A percentile compares a stretch with the other conserved stretches of the same genome.
These are phyloP conservation scores for Rhagium mordax DNA, from an alignment of 2,888 invertebrate genomes.

Conservation along the genomic window DNA sequence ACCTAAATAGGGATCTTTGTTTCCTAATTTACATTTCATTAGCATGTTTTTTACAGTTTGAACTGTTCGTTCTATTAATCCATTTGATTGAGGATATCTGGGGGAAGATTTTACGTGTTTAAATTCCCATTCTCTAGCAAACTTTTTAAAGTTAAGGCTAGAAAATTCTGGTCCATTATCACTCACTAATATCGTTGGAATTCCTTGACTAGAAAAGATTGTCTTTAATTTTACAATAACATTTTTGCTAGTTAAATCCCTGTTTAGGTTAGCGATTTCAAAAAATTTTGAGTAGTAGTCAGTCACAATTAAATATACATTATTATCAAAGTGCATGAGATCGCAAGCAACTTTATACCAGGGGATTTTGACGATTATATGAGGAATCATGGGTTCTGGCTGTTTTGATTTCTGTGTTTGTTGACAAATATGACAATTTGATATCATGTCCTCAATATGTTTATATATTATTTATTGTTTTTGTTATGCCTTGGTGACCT, in stretches of 20 bases:
- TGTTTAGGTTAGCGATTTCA: neutral
- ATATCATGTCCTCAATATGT: neutral
- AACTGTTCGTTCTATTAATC: neutral
- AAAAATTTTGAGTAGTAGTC: neutral
- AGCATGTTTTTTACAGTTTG: neutral
- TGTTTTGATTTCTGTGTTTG: neutral
- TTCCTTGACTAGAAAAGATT: neutral
- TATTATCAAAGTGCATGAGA: neutral
- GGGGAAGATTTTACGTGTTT: conserved; percentile 25
- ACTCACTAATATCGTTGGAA: neutral
- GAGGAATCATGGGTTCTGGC: neutral
- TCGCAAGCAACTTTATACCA: neutral
- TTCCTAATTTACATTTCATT: neutral
- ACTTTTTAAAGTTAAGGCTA: neutral
- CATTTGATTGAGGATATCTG: neutral
- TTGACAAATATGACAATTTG: neutral
- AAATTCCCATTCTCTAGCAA: conserved; percentile 34
- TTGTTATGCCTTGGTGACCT: conserved; percentile 47
- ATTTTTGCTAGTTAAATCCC: neutral
- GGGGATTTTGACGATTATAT: neutral
- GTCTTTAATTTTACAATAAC: neutral
- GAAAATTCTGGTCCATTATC: neutral
- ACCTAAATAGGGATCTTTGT: neutral
- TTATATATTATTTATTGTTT: conserved; percentile 46
- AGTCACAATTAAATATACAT: neutral